Base-by-base conservation (phyloP, 2,113 vertebrate species). In the Pao palembangensis region DNA sequence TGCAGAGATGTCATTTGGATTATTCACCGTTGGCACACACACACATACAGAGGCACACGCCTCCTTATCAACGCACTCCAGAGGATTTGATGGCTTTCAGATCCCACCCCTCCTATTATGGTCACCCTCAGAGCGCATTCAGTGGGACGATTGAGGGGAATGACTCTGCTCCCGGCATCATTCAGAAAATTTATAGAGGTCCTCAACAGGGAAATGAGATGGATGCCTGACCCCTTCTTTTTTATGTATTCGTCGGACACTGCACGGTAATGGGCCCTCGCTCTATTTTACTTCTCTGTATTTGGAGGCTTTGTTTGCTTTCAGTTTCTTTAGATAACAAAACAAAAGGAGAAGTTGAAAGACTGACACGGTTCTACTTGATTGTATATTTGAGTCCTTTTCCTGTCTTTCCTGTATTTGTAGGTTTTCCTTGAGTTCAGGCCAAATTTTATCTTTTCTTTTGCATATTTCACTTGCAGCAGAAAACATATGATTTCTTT, bases 61-160 rank as follows among this genome's bases (percentile, higher is more conserved):
- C 65, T 73, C 53, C 87, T 91, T 89, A 90, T 90, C 89, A 86
- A 83, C 81, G 85, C 85, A 80, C 84, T 89, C 78, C 86, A 87
- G 84, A 84, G 80, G 68, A 75, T 88, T 86, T 78, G 78, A 84
- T 84, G 83, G 75, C 49, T 80, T 78, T 73, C 62, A 67, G 68
- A 75, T 79, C 66, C 78, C 77, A 52, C 82, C 77, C 76, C 73
- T 80, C 72, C 80, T 85, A 87, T 91, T 88, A 88, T 84, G 79
- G 78, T 81, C 81, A 70, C 76, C 75, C 77, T 76, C 82, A 54
- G 69, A 77, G 76, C 70, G 52, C 64, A 86, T 88, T 90, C 56
- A 62, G 70, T 60, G 61, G 73, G 62, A 71, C 64, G 76, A 85
- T 72, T 72, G 73, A 75, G 62, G 71, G 64, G 67, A 72, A 58